phyloP scores from a whole-genome alignment of 2,113 vertebrate species.

The Tichodroma muraria region DNA sequence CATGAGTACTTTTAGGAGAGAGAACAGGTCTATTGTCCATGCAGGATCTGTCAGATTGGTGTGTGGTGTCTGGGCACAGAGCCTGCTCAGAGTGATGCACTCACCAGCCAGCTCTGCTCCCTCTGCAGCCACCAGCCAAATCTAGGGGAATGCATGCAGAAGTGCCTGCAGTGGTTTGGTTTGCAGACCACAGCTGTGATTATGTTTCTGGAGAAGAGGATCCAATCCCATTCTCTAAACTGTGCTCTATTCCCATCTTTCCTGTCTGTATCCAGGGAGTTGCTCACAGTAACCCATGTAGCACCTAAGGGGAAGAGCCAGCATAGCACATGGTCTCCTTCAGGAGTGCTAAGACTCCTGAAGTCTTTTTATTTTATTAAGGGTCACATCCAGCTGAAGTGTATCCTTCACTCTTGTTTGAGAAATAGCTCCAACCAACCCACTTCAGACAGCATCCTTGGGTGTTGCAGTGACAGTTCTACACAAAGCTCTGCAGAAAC shows the following conservation, averaged over 20 bases:
- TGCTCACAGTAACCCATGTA: background rate
- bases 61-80: background rate
- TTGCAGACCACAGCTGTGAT: background rate
- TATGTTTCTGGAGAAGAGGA: background rate
- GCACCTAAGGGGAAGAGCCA: background rate
- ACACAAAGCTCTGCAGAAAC: background rate
- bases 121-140: background rate
- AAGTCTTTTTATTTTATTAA: background rate
- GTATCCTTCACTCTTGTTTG: background rate
- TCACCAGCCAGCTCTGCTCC: background rate
- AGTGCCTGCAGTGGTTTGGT: background rate
- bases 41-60: background rate
- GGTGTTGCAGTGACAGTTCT: background rate
- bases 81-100: background rate
- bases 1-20: background rate
- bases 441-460: background rate
- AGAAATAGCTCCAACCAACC: background rate
- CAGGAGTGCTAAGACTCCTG: background rate
- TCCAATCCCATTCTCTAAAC: background rate
- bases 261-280: background rate
- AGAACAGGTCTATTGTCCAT: background rate
- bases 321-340: background rate
- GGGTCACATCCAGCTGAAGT: background rate
- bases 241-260: background rate
- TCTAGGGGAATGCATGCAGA: rapidly evolving